Percentiles rank a stretch among this genome's conserved stretches.
These are phyloP conservation scores for Trachythela sp. DNA, from an alignment of 64 coral and sea anemone genomes.

Conservation along the genomic window DNA sequence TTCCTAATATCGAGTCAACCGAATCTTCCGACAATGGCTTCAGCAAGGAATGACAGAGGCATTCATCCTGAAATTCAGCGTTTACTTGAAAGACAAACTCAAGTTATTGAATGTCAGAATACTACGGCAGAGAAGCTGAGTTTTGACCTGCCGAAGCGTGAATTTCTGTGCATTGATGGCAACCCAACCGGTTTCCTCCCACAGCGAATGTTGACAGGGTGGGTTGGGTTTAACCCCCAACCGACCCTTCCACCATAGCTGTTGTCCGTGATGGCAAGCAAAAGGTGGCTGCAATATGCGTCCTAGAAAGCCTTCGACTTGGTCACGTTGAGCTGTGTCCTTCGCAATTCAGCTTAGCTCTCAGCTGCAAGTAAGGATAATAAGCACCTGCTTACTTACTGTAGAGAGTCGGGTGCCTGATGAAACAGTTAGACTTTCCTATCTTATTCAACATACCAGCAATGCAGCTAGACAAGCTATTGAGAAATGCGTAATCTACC, in stretches of 20 bases:
- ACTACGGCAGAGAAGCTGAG: not conserved
- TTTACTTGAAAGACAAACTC: not conserved
- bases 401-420: conserved; percentile 27
- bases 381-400: too few species aligned
- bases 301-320: too few species aligned
- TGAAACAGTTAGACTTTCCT: conserved; percentile 28
- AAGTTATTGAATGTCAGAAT: not conserved
- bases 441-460: conserved; percentile 41
- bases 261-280: too few species aligned
- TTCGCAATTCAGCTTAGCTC: too few species aligned
- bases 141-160: conserved; percentile 48
- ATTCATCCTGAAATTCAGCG: not conserved
- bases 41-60: not conserved
- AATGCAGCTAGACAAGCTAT: conserved; percentile 48
- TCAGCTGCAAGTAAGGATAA: too few species aligned
- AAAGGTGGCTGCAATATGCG: too few species aligned
- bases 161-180: conserved; percentile 48
- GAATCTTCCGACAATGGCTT: not conserved
- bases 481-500: conserved; percentile 55
- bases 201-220: too few species aligned
- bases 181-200: too few species aligned
- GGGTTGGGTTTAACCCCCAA: too few species aligned
- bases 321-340: too few species aligned
- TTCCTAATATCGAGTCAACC: not conserved
- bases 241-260: too few species aligned